Base-by-base conservation (phyloP, 2,797 vertebrate genomes). In the Pempheris klunzingeri region DNA sequence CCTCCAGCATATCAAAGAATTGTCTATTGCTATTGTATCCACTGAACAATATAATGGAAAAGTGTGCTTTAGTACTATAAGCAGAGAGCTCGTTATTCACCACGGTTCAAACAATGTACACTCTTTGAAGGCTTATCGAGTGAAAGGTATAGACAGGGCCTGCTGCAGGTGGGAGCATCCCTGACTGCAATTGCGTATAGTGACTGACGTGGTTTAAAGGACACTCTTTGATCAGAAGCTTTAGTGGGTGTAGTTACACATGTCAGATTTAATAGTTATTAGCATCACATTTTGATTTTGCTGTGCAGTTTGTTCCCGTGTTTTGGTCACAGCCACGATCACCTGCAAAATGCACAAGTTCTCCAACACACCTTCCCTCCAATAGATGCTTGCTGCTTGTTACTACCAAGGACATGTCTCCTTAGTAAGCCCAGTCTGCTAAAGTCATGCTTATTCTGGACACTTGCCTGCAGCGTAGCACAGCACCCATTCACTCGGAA, bases 101-200 rank as follows among this genome's bases (percentile, higher is more conserved):
- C 39, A 20, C 36, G 44, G 58, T 61, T 61, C 62, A 69, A 80
- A 74, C 71, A 80, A 66, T 64, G 62, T 57, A 38, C 5, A 49
- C 28, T 34, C 69, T 90, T 86, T 85, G 74, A 89, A 74, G 58
- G 54, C 73, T 77, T 63, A 68, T 30, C 68, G n/a, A 52, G 24
- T 66, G 55, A 66, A 77, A 57, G 44, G 60, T 74, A 76, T 14
- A 67, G 69, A 71, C 49, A 39, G 43, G 61, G 52, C 38, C 20
- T 22, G 5, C 30, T 59, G 81, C 63, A 77, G 53, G 69, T 78
- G 68, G 81, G 69, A 77, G 80, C 46, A 69, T 79, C 41, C 20
- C 17, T 52, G 28, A 58, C 72, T 68, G 47, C 86, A 84, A 86
- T 79, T 86, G 72, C 26, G 38, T 52, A 59, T 41, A 64, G 77